Evolutionary conservation across 2,797 vertebrate genomes (phyloP), one percentile per base, ranked within the genome.

Genomic region (Hemibagrus guttatus): DNA sequence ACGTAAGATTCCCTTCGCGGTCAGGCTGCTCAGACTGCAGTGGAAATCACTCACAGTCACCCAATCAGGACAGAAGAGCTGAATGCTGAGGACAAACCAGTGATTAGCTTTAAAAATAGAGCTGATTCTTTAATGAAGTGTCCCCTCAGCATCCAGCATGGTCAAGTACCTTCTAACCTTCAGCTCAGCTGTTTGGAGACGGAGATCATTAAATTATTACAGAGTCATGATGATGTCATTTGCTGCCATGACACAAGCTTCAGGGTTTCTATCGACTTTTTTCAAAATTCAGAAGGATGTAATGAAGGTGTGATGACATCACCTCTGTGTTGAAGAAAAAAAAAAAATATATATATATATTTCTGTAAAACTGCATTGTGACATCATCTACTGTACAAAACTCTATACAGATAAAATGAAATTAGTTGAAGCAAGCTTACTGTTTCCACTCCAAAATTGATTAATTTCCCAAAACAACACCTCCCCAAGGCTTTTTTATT

Each of bases 61-160:
- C 69, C 80, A 86, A 75, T 86, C 85, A 83, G 80, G n/a, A 19
- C 5, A 21, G 42, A 54, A 59, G 82, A 16, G 12, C 61, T 19
- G 28, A 49, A 63, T n/a, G 17, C 59, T 63, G n/a, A 59, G 54
- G 64, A 71, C 31, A 28, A 13, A 23, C 6, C 21, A 1, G 54
- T 76, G 9, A 87, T 66, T 78, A 31, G 6, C 26, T 23, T 59
- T 26, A 68, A 31, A 58, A 68, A 69, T 63, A n/a, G 31, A 66
- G 63, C 28, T 13, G 56, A 35, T 68, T 76, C 81, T 83, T 61
- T 68, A 49, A 76, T 61, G 58, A 9, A 63, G 81, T 49, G 78
- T 42, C 39, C 17, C 17, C 23, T 80, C 78, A 80, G 58, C 0
- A 21, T 39, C 14, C 31, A n/a, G 35, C 23, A 0, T 4, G 39